Percentiles rank a stretch among this genome's conserved stretches.
These are phyloP conservation scores for Eurystomus glaucurus DNA, from an alignment of 2,797 vertebrate species.

Conservation along the genomic window DNA sequence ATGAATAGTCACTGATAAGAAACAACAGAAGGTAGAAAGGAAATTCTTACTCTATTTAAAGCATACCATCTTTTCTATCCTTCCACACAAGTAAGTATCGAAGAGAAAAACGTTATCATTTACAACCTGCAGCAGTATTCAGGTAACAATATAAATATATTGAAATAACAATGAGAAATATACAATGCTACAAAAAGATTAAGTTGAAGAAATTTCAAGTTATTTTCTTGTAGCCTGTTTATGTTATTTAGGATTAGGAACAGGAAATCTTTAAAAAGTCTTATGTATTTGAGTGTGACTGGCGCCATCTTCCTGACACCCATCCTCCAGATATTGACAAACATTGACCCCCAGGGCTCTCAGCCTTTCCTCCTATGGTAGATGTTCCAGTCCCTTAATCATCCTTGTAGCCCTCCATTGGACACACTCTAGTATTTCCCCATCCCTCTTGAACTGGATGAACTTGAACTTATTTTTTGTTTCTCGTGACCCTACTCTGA, in stretches of 20 bases:
- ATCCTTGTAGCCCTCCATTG: no score
- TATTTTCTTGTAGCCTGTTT: not conserved
- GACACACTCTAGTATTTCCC: no score
- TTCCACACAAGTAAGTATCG: not conserved
- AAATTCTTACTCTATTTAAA: not conserved
- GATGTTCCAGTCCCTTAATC: no score
- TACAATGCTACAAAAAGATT: not conserved
- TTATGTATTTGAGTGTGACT: not conserved
- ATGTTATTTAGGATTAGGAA: not conserved
- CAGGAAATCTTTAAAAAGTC: not conserved
- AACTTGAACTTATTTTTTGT: not conserved
- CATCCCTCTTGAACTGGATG: no score
- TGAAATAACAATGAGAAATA: not conserved
- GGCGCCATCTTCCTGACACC: not conserved
- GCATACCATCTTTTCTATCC: not conserved
- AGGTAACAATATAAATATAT: not conserved
- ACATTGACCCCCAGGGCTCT: no score
- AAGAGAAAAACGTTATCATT: not conserved
- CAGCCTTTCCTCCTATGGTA: no score
- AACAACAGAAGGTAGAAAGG: not conserved
- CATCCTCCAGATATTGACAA: no score
- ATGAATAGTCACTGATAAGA: not conserved
- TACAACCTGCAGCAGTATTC: not conserved
- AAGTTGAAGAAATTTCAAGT: not conserved
- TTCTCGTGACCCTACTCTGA: not conserved